Conservation (phyloP, 1,140 invertebrate genomes). For the Drosophila rufa region DNA sequence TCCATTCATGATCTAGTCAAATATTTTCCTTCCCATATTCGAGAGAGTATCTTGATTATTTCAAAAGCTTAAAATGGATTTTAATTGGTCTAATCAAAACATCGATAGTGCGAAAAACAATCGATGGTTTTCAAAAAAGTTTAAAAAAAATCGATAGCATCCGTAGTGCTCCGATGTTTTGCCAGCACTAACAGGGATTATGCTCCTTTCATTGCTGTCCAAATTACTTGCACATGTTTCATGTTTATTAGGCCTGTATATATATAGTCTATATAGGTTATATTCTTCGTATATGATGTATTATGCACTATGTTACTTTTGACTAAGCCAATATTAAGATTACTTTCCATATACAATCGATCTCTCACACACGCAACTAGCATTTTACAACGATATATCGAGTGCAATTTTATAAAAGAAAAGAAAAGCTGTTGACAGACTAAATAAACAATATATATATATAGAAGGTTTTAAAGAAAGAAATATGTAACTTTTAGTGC, state of each 20-base stretch:
- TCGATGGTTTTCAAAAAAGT: no score
- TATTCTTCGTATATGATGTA: constrained; percentile 32
- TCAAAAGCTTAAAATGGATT: no score
- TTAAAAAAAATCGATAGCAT: no score
- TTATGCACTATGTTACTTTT: constrained; percentile 45
- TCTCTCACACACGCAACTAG: constrained; percentile 33
- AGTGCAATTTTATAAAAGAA: constrained; percentile 42
- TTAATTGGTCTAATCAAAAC: no score
- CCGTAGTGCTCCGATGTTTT: no score
- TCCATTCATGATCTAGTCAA: no score
- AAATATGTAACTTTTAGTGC: constrained; percentile 51
- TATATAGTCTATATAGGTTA: constrained; percentile 34
- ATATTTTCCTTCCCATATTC: no score
- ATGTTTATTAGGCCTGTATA: constrained; percentile 45
- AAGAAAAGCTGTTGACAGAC: constrained; percentile 25
- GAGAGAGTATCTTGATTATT: no score
- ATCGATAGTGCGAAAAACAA: no score
- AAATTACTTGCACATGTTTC: constrained; percentile 47
- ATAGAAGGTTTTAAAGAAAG: constrained; percentile 29
- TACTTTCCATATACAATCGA: constrained; percentile 41
- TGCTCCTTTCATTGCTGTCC: neutral
- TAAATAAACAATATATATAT: constrained; percentile 40
- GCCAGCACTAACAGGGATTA: no score
- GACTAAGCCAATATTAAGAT: constrained; percentile 55
- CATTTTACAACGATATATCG: constrained; percentile 43